phyloP scores from a whole-genome alignment of 2,797 vertebrate species.

The Buceros bicornis region DNA sequence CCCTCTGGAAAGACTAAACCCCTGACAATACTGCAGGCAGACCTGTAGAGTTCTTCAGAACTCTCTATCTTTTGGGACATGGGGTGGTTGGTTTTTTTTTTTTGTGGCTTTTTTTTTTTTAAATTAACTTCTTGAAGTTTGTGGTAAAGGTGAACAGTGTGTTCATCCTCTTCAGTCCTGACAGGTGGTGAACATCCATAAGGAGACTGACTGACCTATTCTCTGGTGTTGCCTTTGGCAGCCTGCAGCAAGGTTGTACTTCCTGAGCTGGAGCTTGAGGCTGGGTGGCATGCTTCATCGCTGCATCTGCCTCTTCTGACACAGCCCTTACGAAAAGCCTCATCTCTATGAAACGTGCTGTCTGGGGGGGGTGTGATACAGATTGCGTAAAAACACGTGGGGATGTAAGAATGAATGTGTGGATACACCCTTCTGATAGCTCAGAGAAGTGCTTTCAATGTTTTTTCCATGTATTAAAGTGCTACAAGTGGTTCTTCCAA shows the following conservation, averaged over 20 bases:
- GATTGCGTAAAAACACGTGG: background rate
- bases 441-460: background rate
- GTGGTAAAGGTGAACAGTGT: background rate
- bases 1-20: background rate
- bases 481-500: background rate
- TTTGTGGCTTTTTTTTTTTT: background rate
- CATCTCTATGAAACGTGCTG: background rate
- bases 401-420: background rate
- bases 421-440: background rate
- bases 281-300: background rate
- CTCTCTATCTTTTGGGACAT: background rate
- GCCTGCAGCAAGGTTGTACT: background rate
- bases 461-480: background rate
- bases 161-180: background rate
- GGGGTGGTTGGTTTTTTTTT: background rate
- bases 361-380: background rate
- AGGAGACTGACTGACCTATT: background rate
- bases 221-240: background rate
- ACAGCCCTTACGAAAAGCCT: background rate
- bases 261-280: background rate
- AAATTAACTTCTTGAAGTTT: background rate
- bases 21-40: background rate
- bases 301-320: background rate
- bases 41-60: background rate
- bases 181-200: background rate